phyloP scores from a whole-genome alignment of 35 echinoderm and acorn worm genomes.

The Apostichopus parvimensis region DNA sequence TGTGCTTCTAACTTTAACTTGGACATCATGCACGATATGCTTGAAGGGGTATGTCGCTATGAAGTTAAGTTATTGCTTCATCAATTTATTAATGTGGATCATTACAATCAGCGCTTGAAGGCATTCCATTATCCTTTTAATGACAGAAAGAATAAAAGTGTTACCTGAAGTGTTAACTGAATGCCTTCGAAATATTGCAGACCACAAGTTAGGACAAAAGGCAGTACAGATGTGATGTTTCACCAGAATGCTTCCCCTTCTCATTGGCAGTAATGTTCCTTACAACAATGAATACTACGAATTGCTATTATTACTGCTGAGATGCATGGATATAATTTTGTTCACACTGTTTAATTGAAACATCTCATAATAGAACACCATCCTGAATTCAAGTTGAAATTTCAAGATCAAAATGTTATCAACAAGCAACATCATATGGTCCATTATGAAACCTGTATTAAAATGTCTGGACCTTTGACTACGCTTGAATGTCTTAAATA shows the following conservation, averaged over 20 bases:
- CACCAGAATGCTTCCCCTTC: constrained; percentile 65
- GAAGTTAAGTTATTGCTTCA: constrained; percentile 40
- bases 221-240: constrained; percentile 65
- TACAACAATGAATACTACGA: constrained; percentile 55
- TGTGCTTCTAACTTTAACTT: constrained; percentile 35
- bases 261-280: constrained; percentile 74
- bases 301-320: constrained; percentile 62
- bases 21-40: constrained; percentile 48
- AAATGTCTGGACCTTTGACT: constrained; percentile 63
- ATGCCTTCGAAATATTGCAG: neutral
- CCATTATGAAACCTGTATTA: constrained; percentile 68
- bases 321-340: constrained; percentile 73
- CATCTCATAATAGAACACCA: constrained; percentile 71
- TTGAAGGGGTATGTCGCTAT: constrained; percentile 39
- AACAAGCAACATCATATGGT: constrained; percentile 89
- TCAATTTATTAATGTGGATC: constrained; percentile 36
- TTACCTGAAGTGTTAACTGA: neutral
- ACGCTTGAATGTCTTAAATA: constrained; percentile 64
- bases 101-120: constrained; percentile 55
- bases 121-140: constrained; percentile 53
- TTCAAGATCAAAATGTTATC: constrained; percentile 56
- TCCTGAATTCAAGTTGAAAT: constrained; percentile 50
- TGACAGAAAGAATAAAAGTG: constrained; percentile 69
- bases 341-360: constrained; percentile 63
- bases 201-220: constrained; percentile 21